Conservation (phyloP, 1,140 invertebrate genomes). For the Asobara japonica region DNA sequence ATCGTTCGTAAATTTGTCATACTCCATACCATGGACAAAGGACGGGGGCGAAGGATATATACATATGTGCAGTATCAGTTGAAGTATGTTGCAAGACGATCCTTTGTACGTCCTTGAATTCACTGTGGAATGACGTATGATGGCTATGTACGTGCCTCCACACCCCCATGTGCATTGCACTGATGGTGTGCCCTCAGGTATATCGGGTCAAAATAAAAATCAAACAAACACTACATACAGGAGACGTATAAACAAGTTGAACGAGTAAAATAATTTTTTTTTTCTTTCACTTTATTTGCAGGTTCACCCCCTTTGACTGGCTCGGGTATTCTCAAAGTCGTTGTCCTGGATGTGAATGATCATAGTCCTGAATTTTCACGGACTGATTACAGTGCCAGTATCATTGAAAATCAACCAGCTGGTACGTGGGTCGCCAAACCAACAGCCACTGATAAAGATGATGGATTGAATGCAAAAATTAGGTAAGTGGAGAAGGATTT, state of each 20-base stretch:
- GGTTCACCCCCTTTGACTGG: constrained; percentile 89
- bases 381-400: constrained; percentile 78
- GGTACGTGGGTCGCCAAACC: constrained; percentile 79
- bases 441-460: constrained; percentile 81
- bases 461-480: constrained; percentile 85
- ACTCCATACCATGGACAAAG: constrained; percentile 26
- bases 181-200: background rate
- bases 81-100: constrained; percentile 15
- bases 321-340: constrained; percentile 84
- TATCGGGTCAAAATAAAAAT: constrained; percentile 8
- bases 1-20: constrained; percentile 40
- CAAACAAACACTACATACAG: background rate
- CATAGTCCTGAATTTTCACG: constrained; percentile 86
- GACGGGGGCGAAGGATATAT: background rate
- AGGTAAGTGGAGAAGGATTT: too few species aligned
- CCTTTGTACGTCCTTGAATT: constrained; percentile 28
- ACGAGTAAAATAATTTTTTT: background rate
- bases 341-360: constrained; percentile 94
- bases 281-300: constrained; percentile 59
- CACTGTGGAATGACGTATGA: constrained; percentile 27
- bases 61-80: constrained; percentile 13
- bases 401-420: constrained; percentile 80
- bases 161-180: constrained; percentile 24
- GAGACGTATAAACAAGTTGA: constrained; percentile 6
- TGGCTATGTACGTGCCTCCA: constrained; percentile 27